phyloP scores from a whole-genome alignment of 2,797 vertebrate species.

The Tiaroga cobitis region DNA sequence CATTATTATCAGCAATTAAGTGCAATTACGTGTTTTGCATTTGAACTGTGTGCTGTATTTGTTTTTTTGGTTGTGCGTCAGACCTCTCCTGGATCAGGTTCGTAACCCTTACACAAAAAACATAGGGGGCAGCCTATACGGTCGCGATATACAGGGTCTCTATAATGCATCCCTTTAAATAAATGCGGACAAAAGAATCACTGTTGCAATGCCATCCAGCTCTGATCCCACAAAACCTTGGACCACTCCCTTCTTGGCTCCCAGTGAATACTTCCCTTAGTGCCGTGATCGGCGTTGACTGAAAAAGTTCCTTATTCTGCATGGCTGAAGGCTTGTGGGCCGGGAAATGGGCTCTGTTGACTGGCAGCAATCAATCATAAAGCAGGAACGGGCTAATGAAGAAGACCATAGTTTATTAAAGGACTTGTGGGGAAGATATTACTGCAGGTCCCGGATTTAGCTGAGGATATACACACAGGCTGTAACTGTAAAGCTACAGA shows the following conservation, averaged over 20 bases:
- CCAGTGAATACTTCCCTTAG: slow-evolving; percentile 91
- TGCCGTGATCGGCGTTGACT: slow-evolving; percentile 84
- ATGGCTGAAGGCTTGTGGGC: slow-evolving; percentile 81
- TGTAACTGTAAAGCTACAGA: slow-evolving; percentile 69
- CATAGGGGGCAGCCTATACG: slow-evolving; percentile 41
- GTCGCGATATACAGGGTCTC: slow-evolving; percentile 44
- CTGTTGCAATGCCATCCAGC: slow-evolving; percentile 90
- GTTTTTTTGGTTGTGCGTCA: background rate
- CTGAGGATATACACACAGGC: slow-evolving; percentile 56
- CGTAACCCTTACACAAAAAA: slow-evolving; percentile 59
- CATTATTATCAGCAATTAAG: background rate
- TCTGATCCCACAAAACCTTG: slow-evolving; percentile 83
- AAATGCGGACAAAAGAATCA: slow-evolving; percentile 90
- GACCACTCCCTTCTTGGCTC: slow-evolving; percentile 90
- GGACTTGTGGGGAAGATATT: slow-evolving; percentile 72
- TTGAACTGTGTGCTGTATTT: background rate
- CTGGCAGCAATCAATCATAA: slow-evolving; percentile 97
- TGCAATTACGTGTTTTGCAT: background rate
- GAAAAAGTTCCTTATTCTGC: slow-evolving; percentile 87
- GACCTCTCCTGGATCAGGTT: background rate
- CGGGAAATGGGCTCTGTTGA: slow-evolving; percentile 85
- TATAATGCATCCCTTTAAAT: slow-evolving; percentile 72
- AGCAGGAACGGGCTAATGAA: slow-evolving; percentile 80
- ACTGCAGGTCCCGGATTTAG: slow-evolving; percentile 66
- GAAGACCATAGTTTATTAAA: slow-evolving; percentile 77